Evolutionary conservation across 1,140 invertebrate genomes (phyloP).

Genomic region (Ips nitidus): DNA sequence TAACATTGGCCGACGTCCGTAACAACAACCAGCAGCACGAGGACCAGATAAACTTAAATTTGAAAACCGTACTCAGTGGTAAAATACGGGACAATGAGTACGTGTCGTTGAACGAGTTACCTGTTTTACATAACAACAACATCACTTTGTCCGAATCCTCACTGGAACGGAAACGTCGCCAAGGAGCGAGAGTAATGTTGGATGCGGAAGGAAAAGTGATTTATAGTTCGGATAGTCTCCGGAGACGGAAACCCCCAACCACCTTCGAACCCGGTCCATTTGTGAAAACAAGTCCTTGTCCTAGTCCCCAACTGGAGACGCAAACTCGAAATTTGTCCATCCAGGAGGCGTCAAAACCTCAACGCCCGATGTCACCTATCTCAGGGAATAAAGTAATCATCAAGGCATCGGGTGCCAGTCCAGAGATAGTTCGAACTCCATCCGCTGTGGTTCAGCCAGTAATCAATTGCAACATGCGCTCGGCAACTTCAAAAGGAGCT

Average conservation of each 20-base stretch:
- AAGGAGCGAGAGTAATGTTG: conserved; percentile 79
- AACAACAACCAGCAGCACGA: conserved; percentile 68
- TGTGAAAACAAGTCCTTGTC: conserved; percentile 59
- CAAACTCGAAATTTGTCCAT: conserved; percentile 42
- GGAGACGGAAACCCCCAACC: conserved; percentile 77
- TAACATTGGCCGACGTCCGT: conserved; percentile 78
- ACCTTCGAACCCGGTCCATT: conserved; percentile 82
- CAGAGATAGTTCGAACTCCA: conserved; percentile 63
- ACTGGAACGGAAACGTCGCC: conserved; percentile 55
- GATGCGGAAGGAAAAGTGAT: conserved; percentile 88
- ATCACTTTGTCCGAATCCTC: conserved; percentile 49
- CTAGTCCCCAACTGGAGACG: conserved; percentile 55
- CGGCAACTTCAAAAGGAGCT: conserved; percentile 58
- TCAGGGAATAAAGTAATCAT: conserved; percentile 67
- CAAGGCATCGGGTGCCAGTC: conserved; percentile 55
- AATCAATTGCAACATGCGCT: conserved; percentile 48
- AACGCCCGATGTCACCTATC: conserved; percentile 53
- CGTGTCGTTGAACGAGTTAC: conserved; percentile 77
- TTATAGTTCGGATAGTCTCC: conserved; percentile 85
- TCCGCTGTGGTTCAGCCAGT: conserved; percentile 58
- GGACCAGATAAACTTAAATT: conserved; percentile 57
- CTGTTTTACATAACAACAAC: conserved; percentile 58
- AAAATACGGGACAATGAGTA: conserved; percentile 70
- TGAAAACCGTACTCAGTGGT: conserved; percentile 58
- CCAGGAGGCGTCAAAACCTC: conserved; percentile 25